Evolutionary conservation across 2,888 invertebrate genomes (phyloP), one percentile per base, ranked within the genome.

Genomic region (Eilema depressum): DNA sequence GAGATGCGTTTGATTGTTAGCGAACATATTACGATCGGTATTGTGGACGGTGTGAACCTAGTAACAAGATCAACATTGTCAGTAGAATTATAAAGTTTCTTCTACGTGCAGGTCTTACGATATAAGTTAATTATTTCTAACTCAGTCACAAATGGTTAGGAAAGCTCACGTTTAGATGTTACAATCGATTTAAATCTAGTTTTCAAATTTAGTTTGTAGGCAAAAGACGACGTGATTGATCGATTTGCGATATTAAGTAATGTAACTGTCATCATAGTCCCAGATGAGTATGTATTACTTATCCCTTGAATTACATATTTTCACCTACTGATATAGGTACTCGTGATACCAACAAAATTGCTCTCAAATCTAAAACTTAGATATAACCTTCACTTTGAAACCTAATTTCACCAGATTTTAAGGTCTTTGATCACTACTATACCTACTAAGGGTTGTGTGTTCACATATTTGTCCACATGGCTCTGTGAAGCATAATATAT

Each of bases 61-160:
- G 7, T 59, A 26, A 23, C 57, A 26, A 23, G 57, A 59, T 59
- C 26, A 59, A 26, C 4, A 59, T 26, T 59, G 25, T 59, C 57
- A n/a, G 53, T 53, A n/a, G 53, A n/a, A 53, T 53, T n/a, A 20
- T 17, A 53, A 20, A 53, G 53, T 53, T 53, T 53, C 53, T 8
- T 53, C 53, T 53, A 53, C 53, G 53, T 53, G 53, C 53, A 53
- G n/a, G n/a, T 53, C n/a, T n/a, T 53, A 53, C 53, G 3, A 53
- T 53, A 53, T n/a, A 53, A 53, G 53, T 53, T 53, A 53, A 53
- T 53, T 53, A 53, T 53, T 53, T 53, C 8, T n/a, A 53, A n/a
- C 7, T 53, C 20, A n/a, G n/a, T n/a, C 53, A 53, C 53, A 53
- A n/a, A 53, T 53, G 1, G n/a, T 53, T 53, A 53, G 10, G n/a